Percentiles rank a stretch among this genome's conserved stretches.
phyloP scores from a whole-genome alignment of 2,797 vertebrate genomes.

The Sylvia borin region DNA sequence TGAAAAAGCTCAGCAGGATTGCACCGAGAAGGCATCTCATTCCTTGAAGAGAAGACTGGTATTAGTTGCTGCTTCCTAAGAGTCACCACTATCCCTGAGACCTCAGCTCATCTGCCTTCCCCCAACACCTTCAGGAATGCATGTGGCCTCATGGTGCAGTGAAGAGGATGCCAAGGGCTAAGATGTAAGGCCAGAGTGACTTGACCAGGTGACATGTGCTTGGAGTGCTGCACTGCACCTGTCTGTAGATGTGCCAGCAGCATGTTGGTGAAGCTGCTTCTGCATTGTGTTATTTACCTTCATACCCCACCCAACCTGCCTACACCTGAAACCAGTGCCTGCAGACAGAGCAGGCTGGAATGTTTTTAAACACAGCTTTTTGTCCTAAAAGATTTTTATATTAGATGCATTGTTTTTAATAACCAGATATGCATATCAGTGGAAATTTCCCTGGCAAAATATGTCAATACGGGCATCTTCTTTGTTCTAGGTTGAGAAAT shows the following conservation, averaged over 20 bases:
- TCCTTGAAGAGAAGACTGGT: background rate
- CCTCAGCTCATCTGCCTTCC: background rate
- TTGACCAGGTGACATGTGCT: background rate
- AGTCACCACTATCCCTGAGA: background rate
- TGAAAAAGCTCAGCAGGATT: background rate
- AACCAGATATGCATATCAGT: background rate
- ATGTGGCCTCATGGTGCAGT: background rate
- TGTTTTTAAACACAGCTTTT: background rate
- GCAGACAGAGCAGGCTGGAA: background rate
- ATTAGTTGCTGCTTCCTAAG: background rate
- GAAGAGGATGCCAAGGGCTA: background rate
- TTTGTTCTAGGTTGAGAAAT: background rate
- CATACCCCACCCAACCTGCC: background rate
- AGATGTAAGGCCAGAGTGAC: background rate
- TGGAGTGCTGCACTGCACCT: background rate
- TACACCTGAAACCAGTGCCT: background rate
- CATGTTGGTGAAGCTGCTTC: background rate
- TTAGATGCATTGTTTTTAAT: background rate
- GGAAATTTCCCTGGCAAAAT: background rate
- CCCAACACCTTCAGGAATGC: background rate
- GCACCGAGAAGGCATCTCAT: rapidly evolving
- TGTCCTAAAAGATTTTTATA: rapidly evolving
- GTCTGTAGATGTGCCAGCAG: background rate
- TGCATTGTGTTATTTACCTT: background rate
- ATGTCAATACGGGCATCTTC: background rate